Conservation (phyloP, 1,140 invertebrate genomes). For the Drosophila azteca region DNA sequence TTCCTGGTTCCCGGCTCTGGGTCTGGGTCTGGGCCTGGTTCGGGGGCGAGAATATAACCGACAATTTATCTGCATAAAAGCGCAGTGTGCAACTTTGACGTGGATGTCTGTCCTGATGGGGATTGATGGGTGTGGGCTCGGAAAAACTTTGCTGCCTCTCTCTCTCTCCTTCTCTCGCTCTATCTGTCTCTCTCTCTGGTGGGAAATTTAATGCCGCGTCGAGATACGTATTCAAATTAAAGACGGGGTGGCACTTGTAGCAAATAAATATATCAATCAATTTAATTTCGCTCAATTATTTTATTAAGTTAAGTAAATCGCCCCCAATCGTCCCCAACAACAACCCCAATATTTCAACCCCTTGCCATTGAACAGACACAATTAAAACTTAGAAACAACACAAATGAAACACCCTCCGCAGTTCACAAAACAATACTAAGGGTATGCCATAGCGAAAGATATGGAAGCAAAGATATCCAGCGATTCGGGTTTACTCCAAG, state of each 20-base stretch:
- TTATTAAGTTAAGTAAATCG: background rate
- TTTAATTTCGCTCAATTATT: background rate
- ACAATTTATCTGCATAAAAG: constrained; percentile 82
- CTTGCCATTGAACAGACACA: constrained; percentile 34
- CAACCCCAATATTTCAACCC: too few relatives aligned
- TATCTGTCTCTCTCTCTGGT: background rate
- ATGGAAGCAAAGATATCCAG: too few relatives aligned
- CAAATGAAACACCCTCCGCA: constrained; percentile 30
- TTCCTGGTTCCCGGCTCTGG: background rate
- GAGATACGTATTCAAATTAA: constrained; percentile 18
- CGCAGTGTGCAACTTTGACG: constrained; percentile 80
- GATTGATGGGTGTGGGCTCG: constrained; percentile 70
- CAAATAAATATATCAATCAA: constrained; percentile 4
- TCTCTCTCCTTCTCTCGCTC: background rate
- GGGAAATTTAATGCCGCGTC: constrained; percentile 37
- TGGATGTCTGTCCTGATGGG: constrained; percentile 63
- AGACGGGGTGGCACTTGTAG: constrained; percentile 13
- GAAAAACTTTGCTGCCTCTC: constrained; percentile 67
- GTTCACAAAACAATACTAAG: constrained; percentile 2
- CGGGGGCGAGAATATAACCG: constrained; percentile 55
- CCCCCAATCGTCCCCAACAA: background rate
- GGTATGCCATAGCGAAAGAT: too few relatives aligned
- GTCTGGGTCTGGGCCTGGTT: too few relatives aligned
- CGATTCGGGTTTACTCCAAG: too few relatives aligned
- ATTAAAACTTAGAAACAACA: constrained; percentile 58